phyloP scores from a whole-genome alignment of 1,140 invertebrate genomes.

The Trypoxylus dichotomus region DNA sequence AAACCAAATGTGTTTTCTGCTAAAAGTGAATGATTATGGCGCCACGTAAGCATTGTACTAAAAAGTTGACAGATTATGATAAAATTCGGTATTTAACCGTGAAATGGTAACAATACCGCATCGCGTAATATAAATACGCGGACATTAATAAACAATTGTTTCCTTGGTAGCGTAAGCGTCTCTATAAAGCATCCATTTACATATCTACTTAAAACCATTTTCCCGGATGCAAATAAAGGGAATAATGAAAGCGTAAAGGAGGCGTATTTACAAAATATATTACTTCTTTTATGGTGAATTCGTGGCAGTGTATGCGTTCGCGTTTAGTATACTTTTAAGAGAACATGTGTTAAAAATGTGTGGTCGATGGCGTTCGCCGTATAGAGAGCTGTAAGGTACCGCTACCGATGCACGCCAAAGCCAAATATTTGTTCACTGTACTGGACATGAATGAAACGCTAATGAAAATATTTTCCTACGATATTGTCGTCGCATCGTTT shows the following conservation, averaged over 20 bases:
- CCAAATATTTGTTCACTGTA: constrained; percentile 10
- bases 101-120: neutral
- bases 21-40: neutral
- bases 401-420: constrained; percentile 5
- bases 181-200: constrained; percentile 17
- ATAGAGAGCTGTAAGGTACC: neutral
- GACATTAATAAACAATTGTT: constrained; percentile 8
- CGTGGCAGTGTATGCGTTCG: neutral
- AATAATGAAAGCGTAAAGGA: constrained; percentile 25
- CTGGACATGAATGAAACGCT: constrained; percentile 14
- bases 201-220: constrained; percentile 23
- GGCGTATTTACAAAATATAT: constrained; percentile 24
- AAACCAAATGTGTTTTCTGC: too few species aligned
- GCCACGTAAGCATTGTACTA: neutral
- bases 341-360: constrained; percentile 22
- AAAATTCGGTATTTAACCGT: neutral
- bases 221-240: constrained; percentile 13
- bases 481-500: constrained; percentile 15
- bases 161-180: neutral
- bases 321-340: constrained; percentile 20
- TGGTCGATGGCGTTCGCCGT: neutral
- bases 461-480: constrained; percentile 22
- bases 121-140: neutral
- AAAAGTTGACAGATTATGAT: neutral
- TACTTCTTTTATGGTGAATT: constrained; percentile 22